Base-by-base conservation (phyloP, 2,113 vertebrate genomes). In the Albula goreensis region DNA sequence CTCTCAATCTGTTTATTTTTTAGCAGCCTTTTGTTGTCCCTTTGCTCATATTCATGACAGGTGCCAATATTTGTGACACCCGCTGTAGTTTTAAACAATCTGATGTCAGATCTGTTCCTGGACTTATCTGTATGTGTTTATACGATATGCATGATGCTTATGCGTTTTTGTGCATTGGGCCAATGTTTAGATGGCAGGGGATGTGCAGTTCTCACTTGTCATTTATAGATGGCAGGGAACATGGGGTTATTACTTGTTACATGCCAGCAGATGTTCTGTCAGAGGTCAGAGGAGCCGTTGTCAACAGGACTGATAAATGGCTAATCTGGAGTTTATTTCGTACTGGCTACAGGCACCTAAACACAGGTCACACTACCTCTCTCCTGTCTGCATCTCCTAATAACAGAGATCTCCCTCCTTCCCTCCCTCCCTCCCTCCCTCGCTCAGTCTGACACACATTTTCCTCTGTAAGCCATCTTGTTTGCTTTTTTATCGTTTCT, bases 401-500 rank as follows among this genome's bases (percentile, higher is more conserved):
- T 11, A 22, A 11, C 22, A 3, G 53, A 9, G 81, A 82, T 56
- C 48, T 77, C 31, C 31, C 31, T 49, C 78, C 81, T 50, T 22
- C 50, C 48, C 31, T 49, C 19, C 41, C 10, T 11, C 80, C 41
- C 0, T 49, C 49, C 17, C 80, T 50, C 41, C 15, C 12, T 19
- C 13, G 49, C 13, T 17, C 3, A 10, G 77, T 8, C 79, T 19
- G 19, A 53, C 51, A 56, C 7, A 51, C 81, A 56, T 53, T 74
- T 49, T 53, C 63, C 31, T 74, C 51, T 41, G 51, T 78, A 50
- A 82, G 41, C 66, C 86, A 85, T 82, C 70, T 82, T 89, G 85
- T 87, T 86, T 88, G 79, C 79, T 82, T 86, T 86, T 86, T 84
- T 86, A 86, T 82, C 74, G 83, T 82, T 66, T 80, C 84, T 79